These are phyloP conservation scores for Temnothorax nylanderi DNA, from an alignment of 1,140 invertebrate species.

Conservation along the genomic window DNA sequence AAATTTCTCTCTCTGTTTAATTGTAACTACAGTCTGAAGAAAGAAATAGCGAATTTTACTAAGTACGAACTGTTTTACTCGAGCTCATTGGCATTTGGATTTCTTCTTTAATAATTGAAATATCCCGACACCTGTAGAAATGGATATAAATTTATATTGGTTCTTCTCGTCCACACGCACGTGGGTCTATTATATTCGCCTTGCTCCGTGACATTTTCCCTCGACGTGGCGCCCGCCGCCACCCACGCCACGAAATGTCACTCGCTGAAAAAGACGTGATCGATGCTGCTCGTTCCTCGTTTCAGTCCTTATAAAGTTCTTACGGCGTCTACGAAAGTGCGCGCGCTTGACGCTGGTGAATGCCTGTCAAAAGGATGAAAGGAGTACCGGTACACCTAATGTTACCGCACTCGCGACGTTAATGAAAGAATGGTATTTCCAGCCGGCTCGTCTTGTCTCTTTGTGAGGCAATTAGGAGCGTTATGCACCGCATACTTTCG, in stretches of 20 bases:
- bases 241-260: constrained; percentile 79
- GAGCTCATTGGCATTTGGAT: no score
- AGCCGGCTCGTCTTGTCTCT: constrained; percentile 50
- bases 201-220: constrained; percentile 74
- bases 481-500: constrained; percentile 34
- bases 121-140: not conserved
- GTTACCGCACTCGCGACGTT: constrained; percentile 51
- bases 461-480: constrained; percentile 53
- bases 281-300: constrained; percentile 73
- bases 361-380: constrained; percentile 59
- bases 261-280: constrained; percentile 75
- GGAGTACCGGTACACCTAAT: constrained; percentile 53
- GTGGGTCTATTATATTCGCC: not conserved
- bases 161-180: not conserved
- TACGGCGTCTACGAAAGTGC: constrained; percentile 36
- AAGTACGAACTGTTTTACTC: not conserved
- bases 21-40: not conserved
- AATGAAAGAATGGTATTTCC: constrained; percentile 57
- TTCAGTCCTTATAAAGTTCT: constrained; percentile 64
- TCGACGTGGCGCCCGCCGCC: constrained; percentile 75
- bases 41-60: not conserved
- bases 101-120: not conserved
- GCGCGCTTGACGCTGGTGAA: constrained; percentile 40
- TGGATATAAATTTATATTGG: not conserved
- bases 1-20: not conserved